A percentile compares a stretch with the other conserved stretches of the same genome.
phyloP scores from a whole-genome alignment of 2,113 vertebrate species.

The Corvus hawaiiensis region DNA sequence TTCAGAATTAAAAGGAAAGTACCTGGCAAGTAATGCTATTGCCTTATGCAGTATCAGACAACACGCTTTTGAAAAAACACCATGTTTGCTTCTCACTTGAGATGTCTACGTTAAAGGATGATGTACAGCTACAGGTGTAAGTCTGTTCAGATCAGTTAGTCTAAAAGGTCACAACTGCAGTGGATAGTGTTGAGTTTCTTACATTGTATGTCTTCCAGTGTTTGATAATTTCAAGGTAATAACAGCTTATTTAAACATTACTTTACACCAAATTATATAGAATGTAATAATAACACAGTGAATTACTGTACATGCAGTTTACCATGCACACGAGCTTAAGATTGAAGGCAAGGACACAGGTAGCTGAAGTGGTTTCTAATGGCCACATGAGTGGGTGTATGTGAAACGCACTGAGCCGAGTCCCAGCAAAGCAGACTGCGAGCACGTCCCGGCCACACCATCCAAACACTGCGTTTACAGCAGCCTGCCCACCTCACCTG shows the following conservation, averaged over 20 bases:
- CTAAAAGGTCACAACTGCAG: constrained; percentile 68
- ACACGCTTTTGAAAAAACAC: background rate
- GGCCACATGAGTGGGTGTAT: background rate
- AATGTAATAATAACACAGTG: background rate
- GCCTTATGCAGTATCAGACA: background rate
- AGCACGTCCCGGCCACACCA: fast-evolving
- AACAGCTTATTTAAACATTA: constrained; percentile 24
- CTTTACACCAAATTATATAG: background rate
- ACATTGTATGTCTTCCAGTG: constrained; percentile 41
- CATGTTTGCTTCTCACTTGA: background rate
- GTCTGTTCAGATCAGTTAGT: constrained; percentile 51
- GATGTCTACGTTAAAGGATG: constrained; percentile 38
- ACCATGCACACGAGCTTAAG: background rate
- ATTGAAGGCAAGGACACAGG: background rate
- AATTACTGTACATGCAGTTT: background rate
- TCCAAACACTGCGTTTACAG: background rate
- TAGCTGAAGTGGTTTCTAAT: background rate
- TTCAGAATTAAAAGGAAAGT: background rate
- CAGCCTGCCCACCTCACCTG: background rate
- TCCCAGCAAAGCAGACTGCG: background rate
- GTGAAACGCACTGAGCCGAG: background rate
- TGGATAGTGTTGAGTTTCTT: constrained; percentile 69
- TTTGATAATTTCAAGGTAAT: constrained; percentile 58
- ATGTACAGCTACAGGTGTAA: constrained; percentile 69
- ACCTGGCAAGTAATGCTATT: background rate